Conservation (phyloP, 2,888 invertebrate species). For the Maniola hyperantus region DNA sequence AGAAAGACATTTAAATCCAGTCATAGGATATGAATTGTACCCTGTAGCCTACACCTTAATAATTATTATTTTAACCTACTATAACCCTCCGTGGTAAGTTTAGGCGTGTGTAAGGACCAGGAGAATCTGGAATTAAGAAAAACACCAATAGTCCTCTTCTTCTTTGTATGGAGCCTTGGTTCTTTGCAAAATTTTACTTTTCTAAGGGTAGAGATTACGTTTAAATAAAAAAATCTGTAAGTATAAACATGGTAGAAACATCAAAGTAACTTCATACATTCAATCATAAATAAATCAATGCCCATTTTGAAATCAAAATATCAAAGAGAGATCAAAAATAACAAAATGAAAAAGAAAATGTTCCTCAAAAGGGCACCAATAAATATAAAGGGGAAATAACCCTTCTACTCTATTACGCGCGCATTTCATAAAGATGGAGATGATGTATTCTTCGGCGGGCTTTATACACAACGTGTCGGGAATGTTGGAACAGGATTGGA, state of each 20-base stretch:
- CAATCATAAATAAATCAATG: background rate
- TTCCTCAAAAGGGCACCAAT: conserved; percentile 24
- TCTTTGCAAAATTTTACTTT: no score
- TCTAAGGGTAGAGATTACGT: no score
- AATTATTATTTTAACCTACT: no score
- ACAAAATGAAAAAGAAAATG: conserved; percentile 9
- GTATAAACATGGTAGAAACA: background rate
- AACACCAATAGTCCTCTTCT: no score
- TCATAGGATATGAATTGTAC: no score
- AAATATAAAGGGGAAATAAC: conserved; percentile 27
- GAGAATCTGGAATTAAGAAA: no score
- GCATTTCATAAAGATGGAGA: conserved; percentile 35
- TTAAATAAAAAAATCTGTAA: background rate
- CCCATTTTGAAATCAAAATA: background rate
- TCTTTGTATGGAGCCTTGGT: no score
- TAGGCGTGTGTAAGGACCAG: no score
- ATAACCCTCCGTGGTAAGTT: no score
- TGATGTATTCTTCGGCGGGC: conserved; percentile 36
- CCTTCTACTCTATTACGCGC: conserved; percentile 31
- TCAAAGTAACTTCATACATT: background rate
- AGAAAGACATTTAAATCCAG: no score
- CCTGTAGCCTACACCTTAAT: no score
- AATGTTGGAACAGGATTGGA: conserved; percentile 25
- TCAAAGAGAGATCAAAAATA: background rate
- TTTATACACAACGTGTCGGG: conserved; percentile 34